A percentile compares a stretch with the other conserved stretches of the same genome.
phyloP scores from a whole-genome alignment of 2,888 invertebrate species.

The Pandemis cinnamomeana region DNA sequence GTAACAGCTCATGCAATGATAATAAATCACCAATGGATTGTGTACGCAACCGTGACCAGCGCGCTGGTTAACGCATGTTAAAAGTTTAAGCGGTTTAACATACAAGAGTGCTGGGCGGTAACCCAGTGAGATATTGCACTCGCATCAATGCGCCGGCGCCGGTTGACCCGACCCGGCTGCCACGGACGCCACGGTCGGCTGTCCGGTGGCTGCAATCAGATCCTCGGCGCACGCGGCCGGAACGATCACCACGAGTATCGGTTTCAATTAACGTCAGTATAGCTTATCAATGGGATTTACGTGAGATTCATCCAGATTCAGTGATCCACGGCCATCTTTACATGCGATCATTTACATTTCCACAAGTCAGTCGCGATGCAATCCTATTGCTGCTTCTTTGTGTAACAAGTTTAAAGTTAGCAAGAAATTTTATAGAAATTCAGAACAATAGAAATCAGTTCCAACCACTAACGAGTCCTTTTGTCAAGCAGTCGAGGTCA shows the following conservation, averaged over 20 bases:
- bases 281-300: constrained; percentile 45
- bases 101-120: constrained; percentile 1
- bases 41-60: constrained; percentile 55
- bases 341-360: constrained; percentile 7
- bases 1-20: constrained; percentile 45
- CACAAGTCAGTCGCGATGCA: not conserved
- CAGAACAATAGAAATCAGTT: constrained; percentile 40
- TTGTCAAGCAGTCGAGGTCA: constrained; percentile 44
- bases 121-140: constrained; percentile 55
- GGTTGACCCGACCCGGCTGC: constrained; percentile 52
- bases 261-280: constrained; percentile 55
- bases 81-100: constrained; percentile 20
- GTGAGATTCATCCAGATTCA: constrained; percentile 50
- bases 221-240: constrained; percentile 59
- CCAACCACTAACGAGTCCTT: constrained; percentile 50
- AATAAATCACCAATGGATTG: constrained; percentile 54
- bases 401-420: constrained; percentile 4
- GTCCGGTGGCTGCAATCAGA: constrained; percentile 65
- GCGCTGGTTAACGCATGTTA: constrained; percentile 48
- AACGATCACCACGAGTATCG: constrained; percentile 73
- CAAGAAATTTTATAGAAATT: not conserved
- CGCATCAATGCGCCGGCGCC: constrained; percentile 57
- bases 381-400: not conserved
- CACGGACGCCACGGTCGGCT: constrained; percentile 45
- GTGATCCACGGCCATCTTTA: constrained; percentile 43